A percentile compares a stretch with the other conserved stretches of the same genome.
phyloP scores from a whole-genome alignment of 2,113 vertebrate species.

The Crotalus horridus region DNA sequence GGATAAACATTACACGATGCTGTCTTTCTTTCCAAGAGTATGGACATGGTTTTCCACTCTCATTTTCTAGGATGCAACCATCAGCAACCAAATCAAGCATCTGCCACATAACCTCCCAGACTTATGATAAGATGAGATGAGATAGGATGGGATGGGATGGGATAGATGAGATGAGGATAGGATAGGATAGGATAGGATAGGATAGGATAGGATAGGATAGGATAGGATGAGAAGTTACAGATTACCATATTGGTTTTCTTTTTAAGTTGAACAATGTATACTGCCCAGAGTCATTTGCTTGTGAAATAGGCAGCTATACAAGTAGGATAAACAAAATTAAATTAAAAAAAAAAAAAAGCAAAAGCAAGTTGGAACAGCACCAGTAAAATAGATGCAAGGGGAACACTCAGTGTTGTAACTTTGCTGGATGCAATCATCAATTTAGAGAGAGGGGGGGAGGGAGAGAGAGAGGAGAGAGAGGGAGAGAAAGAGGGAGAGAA shows the following conservation, averaged over 20 bases:
- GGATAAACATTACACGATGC: neutral
- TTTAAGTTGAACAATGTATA: neutral
- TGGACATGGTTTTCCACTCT: neutral
- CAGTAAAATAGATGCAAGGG: neutral
- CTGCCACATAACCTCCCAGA: too few species aligned
- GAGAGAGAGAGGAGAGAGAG: too few species aligned
- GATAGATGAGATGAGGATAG: too few species aligned
- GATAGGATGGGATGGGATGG: too few species aligned
- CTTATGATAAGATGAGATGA: too few species aligned
- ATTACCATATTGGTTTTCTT: neutral
- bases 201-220: too few species aligned
- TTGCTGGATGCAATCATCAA: constrained; percentile 18
- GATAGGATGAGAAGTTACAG: neutral
- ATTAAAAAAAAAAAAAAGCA: neutral
- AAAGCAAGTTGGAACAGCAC: constrained; percentile 19
- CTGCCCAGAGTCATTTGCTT: too few species aligned
- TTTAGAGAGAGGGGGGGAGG: neutral
- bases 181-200: too few species aligned
- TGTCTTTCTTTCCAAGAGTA: neutral
- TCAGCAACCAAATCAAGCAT: too few species aligned
- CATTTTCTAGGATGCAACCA: neutral
- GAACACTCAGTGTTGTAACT: neutral
- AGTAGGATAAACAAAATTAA: neutral
- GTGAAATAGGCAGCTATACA: neutral
- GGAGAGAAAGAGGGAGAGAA: too few species aligned